phyloP scores from a whole-genome alignment of 2,888 invertebrate genomes.

The Philopedon plagiatum region DNA sequence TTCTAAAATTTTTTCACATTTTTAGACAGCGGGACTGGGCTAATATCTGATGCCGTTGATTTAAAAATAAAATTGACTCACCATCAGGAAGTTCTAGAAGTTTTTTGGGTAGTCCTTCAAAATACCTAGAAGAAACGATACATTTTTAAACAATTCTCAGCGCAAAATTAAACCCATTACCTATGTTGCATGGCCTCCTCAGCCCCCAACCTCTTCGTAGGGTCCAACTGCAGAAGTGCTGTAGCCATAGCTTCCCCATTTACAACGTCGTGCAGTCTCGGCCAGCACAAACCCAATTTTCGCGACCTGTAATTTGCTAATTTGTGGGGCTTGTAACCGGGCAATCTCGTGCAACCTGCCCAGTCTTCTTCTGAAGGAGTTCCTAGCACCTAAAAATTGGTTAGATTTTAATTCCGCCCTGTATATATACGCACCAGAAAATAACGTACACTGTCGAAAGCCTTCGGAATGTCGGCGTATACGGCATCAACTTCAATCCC shows the following conservation, averaged over 20 bases:
- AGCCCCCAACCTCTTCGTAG: constrained; percentile 88
- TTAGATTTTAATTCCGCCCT: too few relatives aligned
- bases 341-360: constrained; percentile 90
- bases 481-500: too few relatives aligned
- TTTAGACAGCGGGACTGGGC: too few relatives aligned
- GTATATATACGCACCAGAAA: too few relatives aligned
- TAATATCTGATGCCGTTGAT: too few relatives aligned
- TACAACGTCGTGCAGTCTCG: constrained; percentile 90
- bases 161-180: constrained; percentile 22
- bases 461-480: too few relatives aligned
- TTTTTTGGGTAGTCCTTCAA: constrained; percentile 90
- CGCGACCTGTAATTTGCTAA: constrained; percentile 81
- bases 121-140: constrained; percentile 86
- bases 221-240: constrained; percentile 88
- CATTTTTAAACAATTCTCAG: too few relatives aligned
- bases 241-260: constrained; percentile 92
- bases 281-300: constrained; percentile 89
- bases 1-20: too few relatives aligned
- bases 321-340: constrained; percentile 87
- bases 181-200: constrained; percentile 85
- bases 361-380: constrained; percentile 96
- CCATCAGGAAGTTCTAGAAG: constrained; percentile 94
- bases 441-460: too few relatives aligned
- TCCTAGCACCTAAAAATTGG: constrained; percentile 86
- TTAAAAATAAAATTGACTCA: too few relatives aligned